Conservation (phyloP, 2,888 invertebrate genomes). For the Plebejus anna region DNA sequence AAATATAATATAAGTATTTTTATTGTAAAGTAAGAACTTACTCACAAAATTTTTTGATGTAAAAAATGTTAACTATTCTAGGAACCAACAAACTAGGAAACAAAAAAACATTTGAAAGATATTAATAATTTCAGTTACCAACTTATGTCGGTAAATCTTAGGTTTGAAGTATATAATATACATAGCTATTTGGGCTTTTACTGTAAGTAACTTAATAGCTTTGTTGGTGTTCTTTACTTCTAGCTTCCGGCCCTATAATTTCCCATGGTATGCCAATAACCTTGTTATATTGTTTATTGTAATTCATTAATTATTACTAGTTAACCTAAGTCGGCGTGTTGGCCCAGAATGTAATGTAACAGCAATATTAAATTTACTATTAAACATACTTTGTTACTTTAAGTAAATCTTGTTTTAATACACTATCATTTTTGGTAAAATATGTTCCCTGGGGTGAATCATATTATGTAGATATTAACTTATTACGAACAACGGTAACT, state of each 20-base stretch:
- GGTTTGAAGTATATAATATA: background rate
- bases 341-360: slow-evolving; percentile 24
- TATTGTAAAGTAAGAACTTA: background rate
- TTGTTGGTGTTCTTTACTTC: too few relatives aligned
- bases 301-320: background rate
- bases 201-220: background rate
- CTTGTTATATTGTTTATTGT: background rate
- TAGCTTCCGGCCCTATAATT: background rate
- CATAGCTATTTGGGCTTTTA: background rate
- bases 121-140: background rate
- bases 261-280: background rate
- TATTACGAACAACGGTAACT: slow-evolving; percentile 7
- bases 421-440: background rate
- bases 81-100: too few relatives aligned
- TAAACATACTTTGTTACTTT: slow-evolving; percentile 27
- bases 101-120: too few relatives aligned
- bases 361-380: slow-evolving; percentile 18
- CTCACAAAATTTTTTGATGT: background rate
- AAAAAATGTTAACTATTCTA: too few relatives aligned
- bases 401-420: slow-evolving; percentile 27
- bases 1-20: background rate
- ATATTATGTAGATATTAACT: background rate
- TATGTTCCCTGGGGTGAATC: background rate
- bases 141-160: background rate
- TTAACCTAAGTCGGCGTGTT: slow-evolving; percentile 2